phyloP scores from a whole-genome alignment of 2,888 invertebrate species.

The Parnassius smintheus region DNA sequence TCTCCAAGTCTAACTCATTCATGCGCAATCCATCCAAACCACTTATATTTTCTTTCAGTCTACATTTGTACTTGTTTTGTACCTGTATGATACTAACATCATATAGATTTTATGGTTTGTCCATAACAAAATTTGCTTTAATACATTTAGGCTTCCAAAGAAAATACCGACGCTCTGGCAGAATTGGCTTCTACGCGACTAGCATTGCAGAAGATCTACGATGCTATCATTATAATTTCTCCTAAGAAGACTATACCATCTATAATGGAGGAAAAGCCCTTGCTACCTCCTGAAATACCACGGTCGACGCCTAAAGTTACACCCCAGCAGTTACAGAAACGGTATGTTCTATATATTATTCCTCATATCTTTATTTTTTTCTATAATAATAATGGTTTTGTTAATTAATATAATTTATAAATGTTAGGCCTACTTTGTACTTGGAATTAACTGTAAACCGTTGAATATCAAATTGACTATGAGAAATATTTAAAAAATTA shows the following conservation, averaged over 20 bases:
- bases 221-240: conserved; percentile 80
- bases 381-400: neutral
- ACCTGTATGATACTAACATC: too few relatives aligned
- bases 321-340: conserved; percentile 69
- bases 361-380: neutral
- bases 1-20: too few relatives aligned
- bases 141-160: conserved; percentile 56
- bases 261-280: conserved; percentile 73
- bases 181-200: conserved; percentile 82
- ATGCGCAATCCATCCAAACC: too few relatives aligned
- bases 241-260: conserved; percentile 81
- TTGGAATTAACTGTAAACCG: conserved; percentile 2
- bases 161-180: conserved; percentile 83
- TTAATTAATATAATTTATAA: neutral
- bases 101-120: too few relatives aligned
- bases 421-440: conserved; percentile 3
- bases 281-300: conserved; percentile 55
- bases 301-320: conserved; percentile 71
- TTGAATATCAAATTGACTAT: too few relatives aligned
- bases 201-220: conserved; percentile 83
- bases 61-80: too few relatives aligned
- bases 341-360: conserved; percentile 49
- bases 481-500: too few relatives aligned
- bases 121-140: neutral
- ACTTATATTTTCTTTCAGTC: too few relatives aligned